phyloP scores from a whole-genome alignment of 2,888 invertebrate genomes.

The Cantharis nigra region DNA sequence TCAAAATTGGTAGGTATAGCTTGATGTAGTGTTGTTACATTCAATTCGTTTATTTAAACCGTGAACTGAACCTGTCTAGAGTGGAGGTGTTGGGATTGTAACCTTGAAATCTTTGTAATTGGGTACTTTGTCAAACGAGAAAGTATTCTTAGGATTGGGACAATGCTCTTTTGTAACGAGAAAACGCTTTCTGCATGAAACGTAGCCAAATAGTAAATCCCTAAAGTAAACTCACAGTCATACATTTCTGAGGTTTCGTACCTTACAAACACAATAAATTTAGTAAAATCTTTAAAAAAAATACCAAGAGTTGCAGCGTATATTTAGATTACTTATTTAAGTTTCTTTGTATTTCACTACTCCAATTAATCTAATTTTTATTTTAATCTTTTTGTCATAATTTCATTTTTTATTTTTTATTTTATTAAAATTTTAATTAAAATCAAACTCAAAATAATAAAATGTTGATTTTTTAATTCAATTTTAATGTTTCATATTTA shows the following conservation, averaged over 20 bases:
- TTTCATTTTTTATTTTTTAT: no score
- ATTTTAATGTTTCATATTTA: no score
- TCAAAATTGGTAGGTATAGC: conserved; percentile 24
- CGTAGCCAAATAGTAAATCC: not conserved
- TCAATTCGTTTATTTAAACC: conserved; percentile 26
- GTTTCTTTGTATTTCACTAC: not conserved
- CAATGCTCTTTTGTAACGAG: not conserved
- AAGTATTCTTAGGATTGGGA: conserved; percentile 14
- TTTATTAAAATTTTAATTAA: no score
- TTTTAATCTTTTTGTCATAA: not conserved
- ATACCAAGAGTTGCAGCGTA: not conserved
- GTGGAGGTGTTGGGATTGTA: conserved; percentile 33
- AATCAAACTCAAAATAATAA: no score
- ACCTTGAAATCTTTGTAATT: conserved; percentile 32
- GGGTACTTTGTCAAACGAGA: conserved; percentile 30
- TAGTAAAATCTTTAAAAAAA: not conserved
- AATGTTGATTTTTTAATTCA: no score
- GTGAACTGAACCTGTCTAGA: conserved; percentile 28
- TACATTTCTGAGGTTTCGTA: not conserved
- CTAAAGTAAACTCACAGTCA: not conserved
- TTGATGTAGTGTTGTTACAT: conserved; percentile 14
- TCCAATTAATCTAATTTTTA: not conserved
- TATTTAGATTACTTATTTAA: not conserved
- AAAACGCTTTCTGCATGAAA: not conserved
- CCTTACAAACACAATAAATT: not conserved